phyloP scores from a whole-genome alignment of 2,797 vertebrate species.

The Thaleichthys pacificus region DNA sequence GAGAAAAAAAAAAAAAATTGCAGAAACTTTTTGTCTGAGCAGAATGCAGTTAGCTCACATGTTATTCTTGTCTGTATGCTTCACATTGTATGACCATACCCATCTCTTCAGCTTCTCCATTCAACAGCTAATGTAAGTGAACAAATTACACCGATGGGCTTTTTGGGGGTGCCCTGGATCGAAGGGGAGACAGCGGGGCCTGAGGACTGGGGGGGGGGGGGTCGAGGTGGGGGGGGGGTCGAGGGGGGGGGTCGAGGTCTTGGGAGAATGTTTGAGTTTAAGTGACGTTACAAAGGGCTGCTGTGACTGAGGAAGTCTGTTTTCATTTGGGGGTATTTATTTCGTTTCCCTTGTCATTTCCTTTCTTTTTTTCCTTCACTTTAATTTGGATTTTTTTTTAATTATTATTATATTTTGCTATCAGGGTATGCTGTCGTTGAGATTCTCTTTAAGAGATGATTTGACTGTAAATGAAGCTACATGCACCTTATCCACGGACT shows the following conservation, averaged over 20 bases:
- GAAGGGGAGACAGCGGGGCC: constrained; percentile 46
- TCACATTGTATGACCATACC: constrained; percentile 71
- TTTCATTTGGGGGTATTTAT: not conserved
- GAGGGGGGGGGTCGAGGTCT: constrained; percentile 46
- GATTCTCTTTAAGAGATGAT: constrained; percentile 60
- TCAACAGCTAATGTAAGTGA: constrained; percentile 81
- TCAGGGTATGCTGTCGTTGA: constrained; percentile 73
- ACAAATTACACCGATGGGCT: constrained; percentile 74
- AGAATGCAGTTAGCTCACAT: constrained; percentile 79
- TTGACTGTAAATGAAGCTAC: constrained; percentile 74
- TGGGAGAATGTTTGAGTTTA: constrained; percentile 39
- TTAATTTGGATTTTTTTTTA: constrained; percentile 63
- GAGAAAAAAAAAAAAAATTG: constrained; percentile 43
- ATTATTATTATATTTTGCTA: constrained; percentile 61
- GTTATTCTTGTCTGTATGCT: constrained; percentile 70
- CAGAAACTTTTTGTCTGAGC: constrained; percentile 64
- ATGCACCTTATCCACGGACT: constrained; percentile 77
- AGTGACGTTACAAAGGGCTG: constrained; percentile 49
- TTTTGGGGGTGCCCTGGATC: constrained; percentile 48
- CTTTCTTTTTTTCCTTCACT: constrained; percentile 55
- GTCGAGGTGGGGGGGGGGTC: constrained; percentile 44
- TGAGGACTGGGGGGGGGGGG: constrained; percentile 29
- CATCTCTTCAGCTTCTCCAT: constrained; percentile 82
- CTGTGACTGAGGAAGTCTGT: constrained; percentile 59
- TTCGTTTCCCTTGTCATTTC: not conserved